A percentile compares a stretch with the other conserved stretches of the same genome.
phyloP scores from a whole-genome alignment of 2,888 invertebrate species.

The Ditula angustiorana region DNA sequence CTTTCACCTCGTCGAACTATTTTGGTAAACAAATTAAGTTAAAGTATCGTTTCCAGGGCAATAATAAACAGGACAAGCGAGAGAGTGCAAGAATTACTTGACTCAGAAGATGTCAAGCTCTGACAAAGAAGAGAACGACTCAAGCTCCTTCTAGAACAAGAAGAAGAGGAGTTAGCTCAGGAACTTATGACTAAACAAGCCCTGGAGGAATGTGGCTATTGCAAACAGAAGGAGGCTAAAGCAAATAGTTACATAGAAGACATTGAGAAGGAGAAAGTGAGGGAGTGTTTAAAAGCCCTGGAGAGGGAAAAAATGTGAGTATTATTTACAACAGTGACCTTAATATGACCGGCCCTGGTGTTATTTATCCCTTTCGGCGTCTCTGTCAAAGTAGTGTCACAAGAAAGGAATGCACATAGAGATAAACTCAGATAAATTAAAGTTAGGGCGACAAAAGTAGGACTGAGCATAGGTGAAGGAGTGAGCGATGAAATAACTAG shows the following conservation, averaged over 20 bases:
- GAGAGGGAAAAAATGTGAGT: conserved; percentile 77
- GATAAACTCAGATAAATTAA: too few species aligned
- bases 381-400: too few species aligned
- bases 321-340: too few species aligned
- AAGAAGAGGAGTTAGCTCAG: conserved; percentile 60
- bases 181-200: conserved; percentile 61
- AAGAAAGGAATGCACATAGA: too few species aligned
- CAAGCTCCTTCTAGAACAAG: conserved; percentile 59
- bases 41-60: conserved; percentile 55
- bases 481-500: too few species aligned
- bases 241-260: conserved; percentile 59
- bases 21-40: too few species aligned
- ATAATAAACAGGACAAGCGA: conserved; percentile 70
- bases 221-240: conserved; percentile 61
- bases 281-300: conserved; percentile 70
- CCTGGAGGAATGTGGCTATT: conserved; percentile 64
- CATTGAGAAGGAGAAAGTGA: conserved; percentile 67
- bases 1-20: too few species aligned
- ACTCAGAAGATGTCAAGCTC: conserved; percentile 67
- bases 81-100: conserved; percentile 64
- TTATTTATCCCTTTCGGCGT: too few species aligned
- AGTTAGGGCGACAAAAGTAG: too few species aligned
- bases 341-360: too few species aligned
- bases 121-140: conserved; percentile 73
- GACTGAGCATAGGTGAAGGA: too few species aligned